Percentiles rank a stretch among this genome's conserved stretches.
Evolutionary conservation across 1,140 invertebrate species (phyloP).

Genomic region (Agrypnia vestita): DNA sequence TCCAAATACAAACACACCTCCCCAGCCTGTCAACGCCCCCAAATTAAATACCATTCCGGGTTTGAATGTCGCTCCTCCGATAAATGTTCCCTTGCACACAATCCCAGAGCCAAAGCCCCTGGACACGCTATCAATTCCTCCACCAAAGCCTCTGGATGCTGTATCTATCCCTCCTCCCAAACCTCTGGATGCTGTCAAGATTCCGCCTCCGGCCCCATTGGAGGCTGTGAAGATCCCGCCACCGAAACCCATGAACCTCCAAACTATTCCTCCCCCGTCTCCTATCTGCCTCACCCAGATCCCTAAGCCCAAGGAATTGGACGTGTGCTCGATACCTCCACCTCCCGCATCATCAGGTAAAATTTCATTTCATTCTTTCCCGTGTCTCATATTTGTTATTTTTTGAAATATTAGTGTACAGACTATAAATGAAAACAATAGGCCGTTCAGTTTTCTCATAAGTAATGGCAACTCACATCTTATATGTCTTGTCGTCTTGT

Average conservation of each 20-base stretch:
- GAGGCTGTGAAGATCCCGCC: slow-evolving; percentile 63
- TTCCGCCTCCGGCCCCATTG: slow-evolving; percentile 64
- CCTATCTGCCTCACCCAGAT: slow-evolving; percentile 64
- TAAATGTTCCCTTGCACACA: slow-evolving; percentile 55
- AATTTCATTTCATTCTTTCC: not conserved
- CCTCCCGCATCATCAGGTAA: slow-evolving; percentile 65
- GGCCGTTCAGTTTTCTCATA: no score
- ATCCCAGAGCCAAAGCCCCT: slow-evolving; percentile 65
- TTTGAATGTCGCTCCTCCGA: slow-evolving; percentile 18
- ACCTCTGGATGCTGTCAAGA: slow-evolving; percentile 54
- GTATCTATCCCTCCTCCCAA: slow-evolving; percentile 59
- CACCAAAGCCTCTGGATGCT: slow-evolving; percentile 64
- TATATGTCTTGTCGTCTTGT: no score
- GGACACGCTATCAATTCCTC: slow-evolving; percentile 61
- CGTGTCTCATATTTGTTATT: not conserved
- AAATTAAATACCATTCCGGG: slow-evolving; percentile 1
- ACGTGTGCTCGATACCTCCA: slow-evolving; percentile 63
- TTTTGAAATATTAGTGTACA: not conserved
- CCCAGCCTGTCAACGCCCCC: not conserved
- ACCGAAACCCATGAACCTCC: slow-evolving; percentile 64
- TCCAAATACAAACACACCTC: not conserved
- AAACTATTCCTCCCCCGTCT: slow-evolving; percentile 65
- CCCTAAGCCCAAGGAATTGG: slow-evolving; percentile 64
- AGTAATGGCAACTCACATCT: no score
- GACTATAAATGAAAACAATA: no score